These are phyloP conservation scores for Odiellus spinosus DNA, from an alignment of 2,888 invertebrate genomes.

Conservation along the genomic window DNA sequence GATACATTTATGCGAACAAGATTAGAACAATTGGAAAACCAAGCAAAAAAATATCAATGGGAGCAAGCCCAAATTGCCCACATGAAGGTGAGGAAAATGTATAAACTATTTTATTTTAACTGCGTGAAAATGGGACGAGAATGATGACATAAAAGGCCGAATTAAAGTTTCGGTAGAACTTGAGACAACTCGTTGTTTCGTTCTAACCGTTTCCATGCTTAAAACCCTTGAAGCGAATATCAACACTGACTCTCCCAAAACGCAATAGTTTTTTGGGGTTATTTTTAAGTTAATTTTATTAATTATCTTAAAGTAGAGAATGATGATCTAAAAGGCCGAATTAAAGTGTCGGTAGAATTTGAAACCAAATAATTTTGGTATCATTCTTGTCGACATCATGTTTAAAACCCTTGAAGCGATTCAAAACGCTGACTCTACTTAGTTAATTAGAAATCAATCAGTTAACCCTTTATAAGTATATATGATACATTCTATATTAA, in stretches of 20 bases:
- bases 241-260: neutral
- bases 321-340: too few species aligned
- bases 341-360: too few species aligned
- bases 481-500: neutral
- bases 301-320: neutral
- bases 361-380: too few species aligned
- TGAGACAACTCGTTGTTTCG: neutral
- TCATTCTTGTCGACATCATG: too few species aligned
- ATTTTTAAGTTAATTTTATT: conserved; percentile 5
- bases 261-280: conserved; percentile 11
- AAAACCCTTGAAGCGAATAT: conserved; percentile 4
- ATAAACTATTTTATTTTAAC: too few species aligned
- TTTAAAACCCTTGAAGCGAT: too few species aligned
- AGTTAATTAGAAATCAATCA: too few species aligned
- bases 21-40: conserved; percentile 88
- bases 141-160: conserved; percentile 21
- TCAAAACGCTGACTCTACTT: too few species aligned
- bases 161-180: conserved; percentile 9
- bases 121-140: conserved; percentile 1
- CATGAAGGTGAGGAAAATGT: conserved; percentile 67
- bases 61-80: conserved; percentile 98
- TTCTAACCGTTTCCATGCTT: neutral
- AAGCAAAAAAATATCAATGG: conserved; percentile 98
- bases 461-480: too few species aligned
- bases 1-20: conserved; percentile 89